Evolutionary conservation across 2,797 vertebrate species (phyloP).

Genomic region (Dipus sagitta): DNA sequence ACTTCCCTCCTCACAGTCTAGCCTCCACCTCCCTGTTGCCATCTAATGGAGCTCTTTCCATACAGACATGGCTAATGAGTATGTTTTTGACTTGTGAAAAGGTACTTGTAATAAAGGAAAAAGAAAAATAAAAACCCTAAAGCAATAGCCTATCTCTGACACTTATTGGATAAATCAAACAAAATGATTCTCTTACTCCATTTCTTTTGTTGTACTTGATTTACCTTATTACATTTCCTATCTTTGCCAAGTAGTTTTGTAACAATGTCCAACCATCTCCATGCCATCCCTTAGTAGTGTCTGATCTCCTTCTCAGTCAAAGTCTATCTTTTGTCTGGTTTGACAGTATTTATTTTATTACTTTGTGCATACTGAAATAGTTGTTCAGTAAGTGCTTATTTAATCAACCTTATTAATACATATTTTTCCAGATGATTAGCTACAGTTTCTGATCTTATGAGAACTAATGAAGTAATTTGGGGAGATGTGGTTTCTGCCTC

Average conservation of each 20-base stretch:
- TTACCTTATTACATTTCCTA: constrained; percentile 40
- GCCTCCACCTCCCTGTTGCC: not conserved
- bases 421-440: not conserved
- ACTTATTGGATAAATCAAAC: not conserved
- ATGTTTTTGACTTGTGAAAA: constrained; percentile 49
- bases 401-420: constrained; percentile 23
- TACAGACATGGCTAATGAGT: not conserved
- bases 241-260: not conserved
- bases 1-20: not conserved
- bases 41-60: not conserved
- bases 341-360: not conserved
- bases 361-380: constrained; percentile 1
- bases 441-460: not conserved
- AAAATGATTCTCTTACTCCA: not conserved
- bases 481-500: not conserved
- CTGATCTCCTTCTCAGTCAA: not conserved
- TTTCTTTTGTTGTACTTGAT: constrained; percentile 12
- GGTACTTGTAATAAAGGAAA: not conserved
- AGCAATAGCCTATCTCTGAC: not conserved
- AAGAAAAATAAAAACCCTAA: too few species aligned
- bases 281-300: not conserved
- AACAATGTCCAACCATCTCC: not conserved
- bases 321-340: constrained; percentile 9
- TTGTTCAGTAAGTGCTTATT: not conserved
- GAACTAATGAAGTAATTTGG: not conserved